These are phyloP conservation scores for Astur gentilis DNA, from an alignment of 2,113 vertebrate species.

Conservation along the genomic window DNA sequence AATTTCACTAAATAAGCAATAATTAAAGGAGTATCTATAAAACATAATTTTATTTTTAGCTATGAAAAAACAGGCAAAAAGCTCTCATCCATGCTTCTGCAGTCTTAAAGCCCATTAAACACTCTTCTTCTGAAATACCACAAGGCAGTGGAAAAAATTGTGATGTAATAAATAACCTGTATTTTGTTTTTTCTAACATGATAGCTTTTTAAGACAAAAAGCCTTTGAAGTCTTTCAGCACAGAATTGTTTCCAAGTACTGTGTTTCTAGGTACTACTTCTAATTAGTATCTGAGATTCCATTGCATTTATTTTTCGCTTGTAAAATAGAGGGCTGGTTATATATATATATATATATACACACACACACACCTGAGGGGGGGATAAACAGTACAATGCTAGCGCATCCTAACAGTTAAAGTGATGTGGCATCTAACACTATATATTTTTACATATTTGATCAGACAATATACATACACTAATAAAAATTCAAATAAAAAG, in stretches of 20 bases:
- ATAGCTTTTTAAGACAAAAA: not conserved
- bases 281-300: not conserved
- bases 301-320: not conserved
- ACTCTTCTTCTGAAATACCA: not conserved
- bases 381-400: not conserved
- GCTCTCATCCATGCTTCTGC: not conserved
- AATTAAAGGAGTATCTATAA: not conserved
- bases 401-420: not conserved
- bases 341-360: not conserved
- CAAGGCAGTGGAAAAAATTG: not conserved
- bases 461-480: not conserved
- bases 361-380: not conserved
- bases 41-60: not conserved
- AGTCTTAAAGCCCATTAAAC: not conserved
- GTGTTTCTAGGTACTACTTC: not conserved
- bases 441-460: not conserved
- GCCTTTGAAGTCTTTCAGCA: not conserved
- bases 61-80: not conserved
- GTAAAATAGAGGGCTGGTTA: not conserved
- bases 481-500: not conserved
- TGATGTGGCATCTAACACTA: not conserved
- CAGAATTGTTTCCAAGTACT: not conserved
- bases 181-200: not conserved
- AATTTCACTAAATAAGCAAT: not conserved
- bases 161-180: not conserved